Evolutionary conservation across 2,888 invertebrate genomes (phyloP), one percentile per base, ranked within the genome.

Genomic region (Ceraclea dissimilis): DNA sequence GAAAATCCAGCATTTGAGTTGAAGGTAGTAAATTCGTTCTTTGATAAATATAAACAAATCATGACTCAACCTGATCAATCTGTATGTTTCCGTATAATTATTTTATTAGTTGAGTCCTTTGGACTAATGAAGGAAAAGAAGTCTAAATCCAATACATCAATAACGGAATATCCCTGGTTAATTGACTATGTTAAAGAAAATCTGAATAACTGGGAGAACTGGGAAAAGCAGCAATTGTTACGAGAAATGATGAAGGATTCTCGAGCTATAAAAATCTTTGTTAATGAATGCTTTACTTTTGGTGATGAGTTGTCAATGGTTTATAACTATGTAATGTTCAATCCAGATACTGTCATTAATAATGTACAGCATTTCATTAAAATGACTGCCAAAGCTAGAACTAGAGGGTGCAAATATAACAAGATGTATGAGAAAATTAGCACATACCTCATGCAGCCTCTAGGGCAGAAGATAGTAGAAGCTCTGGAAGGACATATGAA

Each of bases 1-100:
- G 39, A 51, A 8, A 31, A 46, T 57, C 63, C 64, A 0, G 59
- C 66, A 1, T 65, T 64, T 54, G 67, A 67, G 16, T 62, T 57
- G n/a, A 57, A 34, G 6, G 66, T 67, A 16, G 51, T 69, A 13
- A 64, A 66, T 1, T 44, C 46, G 2, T 64, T 65, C 13, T 34
- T 68, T 2, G 39, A 34, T 1, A 10, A 48, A 2, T 46, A 61
- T 10, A 49, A 60, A 33, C 43, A 20, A 26, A 8, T 39, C 16
- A 4, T 39, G 39, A 39, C 39, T 8, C 5, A 26, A 26, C n/a
- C n/a, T n/a, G 10, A 26, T 10, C 26, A 26, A 26, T 26, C 26
- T 26, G 4, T 26, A 26, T n/a, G n/a, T n/a, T n/a, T n/a, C n/a
- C n/a, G n/a, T n/a, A n/a, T n/a, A n/a, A n/a, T n/a, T n/a, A n/a